Conservation (phyloP, 1,140 invertebrate genomes). For the Drosophila littoralis region DNA sequence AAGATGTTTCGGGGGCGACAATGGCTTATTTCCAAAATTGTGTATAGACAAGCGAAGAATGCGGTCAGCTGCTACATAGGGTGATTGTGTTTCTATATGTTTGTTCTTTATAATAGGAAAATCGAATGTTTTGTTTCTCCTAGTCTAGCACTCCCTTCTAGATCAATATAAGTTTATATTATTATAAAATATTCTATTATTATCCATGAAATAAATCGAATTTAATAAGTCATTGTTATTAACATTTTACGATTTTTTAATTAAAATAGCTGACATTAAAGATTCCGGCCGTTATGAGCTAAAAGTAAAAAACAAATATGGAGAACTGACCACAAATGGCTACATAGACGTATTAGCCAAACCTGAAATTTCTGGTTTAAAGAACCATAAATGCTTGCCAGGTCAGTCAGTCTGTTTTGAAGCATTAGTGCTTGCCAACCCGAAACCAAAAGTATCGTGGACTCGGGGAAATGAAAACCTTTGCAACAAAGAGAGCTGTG, state of each 20-base stretch:
- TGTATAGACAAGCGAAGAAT: too few species aligned
- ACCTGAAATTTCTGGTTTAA: conserved; percentile 90
- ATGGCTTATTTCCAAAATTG: too few species aligned
- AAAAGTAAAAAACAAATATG: conserved; percentile 91
- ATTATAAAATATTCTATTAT: too few species aligned
- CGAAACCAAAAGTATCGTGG: conserved; percentile 91
- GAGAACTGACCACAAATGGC: conserved; percentile 88
- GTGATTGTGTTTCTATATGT: too few species aligned
- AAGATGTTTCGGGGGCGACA: too few species aligned
- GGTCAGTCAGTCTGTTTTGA: conserved; percentile 90
- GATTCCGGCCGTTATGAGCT: conserved; percentile 93
- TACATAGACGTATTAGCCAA: conserved; percentile 90
- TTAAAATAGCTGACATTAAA: conserved; percentile 86
- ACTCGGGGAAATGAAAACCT: conserved; percentile 84
- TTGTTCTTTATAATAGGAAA: too few species aligned
- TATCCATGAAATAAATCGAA: too few species aligned
- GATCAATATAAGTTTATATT: neutral
- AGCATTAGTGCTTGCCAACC: conserved; percentile 90
- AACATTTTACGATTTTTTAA: neutral
- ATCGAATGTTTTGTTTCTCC: too few species aligned
- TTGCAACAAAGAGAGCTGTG: conserved; percentile 82
- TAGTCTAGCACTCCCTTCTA: too few species aligned
- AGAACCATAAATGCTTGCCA: conserved; percentile 89
- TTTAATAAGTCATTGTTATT: neutral
- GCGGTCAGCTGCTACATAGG: too few species aligned